These are phyloP conservation scores for Acanthurus lineatus DNA, from an alignment of 2,797 vertebrate species.

Conservation along the genomic window DNA sequence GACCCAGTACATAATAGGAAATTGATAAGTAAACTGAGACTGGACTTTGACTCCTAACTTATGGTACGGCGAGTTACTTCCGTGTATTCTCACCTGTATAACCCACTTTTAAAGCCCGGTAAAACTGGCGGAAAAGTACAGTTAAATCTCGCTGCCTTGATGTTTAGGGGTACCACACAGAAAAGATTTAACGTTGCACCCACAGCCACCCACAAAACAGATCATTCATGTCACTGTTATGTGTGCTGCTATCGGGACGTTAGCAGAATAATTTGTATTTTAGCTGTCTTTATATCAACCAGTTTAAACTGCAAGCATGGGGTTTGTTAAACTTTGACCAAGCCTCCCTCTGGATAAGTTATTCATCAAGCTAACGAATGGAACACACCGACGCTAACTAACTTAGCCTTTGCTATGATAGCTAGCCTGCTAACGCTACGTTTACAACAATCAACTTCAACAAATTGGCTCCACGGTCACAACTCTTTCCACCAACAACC, in stretches of 20 bases:
- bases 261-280: fast-evolving
- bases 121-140: background rate
- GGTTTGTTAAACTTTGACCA: conserved; percentile 14
- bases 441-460: conserved; percentile 50
- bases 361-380: conserved; percentile 31
- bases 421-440: conserved; percentile 60
- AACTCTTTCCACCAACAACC: background rate
- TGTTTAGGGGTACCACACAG: background rate
- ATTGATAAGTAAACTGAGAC: conserved; percentile 44
- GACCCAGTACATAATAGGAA: conserved; percentile 18
- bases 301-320: fast-evolving
- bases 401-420: conserved; percentile 39
- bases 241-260: fast-evolving
- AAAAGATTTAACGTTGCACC: background rate
- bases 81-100: conserved; percentile 60
- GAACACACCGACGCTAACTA: conserved; percentile 24
- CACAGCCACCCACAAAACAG: conserved; percentile 6
- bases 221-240: background rate
- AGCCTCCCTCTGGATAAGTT: conserved; percentile 8
- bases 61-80: conserved; percentile 57
- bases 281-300: fast-evolving
- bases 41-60: conserved; percentile 75
- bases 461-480: background rate
- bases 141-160: background rate
- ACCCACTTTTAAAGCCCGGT: no score